A percentile compares a stretch with the other conserved stretches of the same genome.
These are phyloP conservation scores for Oreochromis mossambicus DNA, from an alignment of 2,797 vertebrate species.

Conservation along the genomic window DNA sequence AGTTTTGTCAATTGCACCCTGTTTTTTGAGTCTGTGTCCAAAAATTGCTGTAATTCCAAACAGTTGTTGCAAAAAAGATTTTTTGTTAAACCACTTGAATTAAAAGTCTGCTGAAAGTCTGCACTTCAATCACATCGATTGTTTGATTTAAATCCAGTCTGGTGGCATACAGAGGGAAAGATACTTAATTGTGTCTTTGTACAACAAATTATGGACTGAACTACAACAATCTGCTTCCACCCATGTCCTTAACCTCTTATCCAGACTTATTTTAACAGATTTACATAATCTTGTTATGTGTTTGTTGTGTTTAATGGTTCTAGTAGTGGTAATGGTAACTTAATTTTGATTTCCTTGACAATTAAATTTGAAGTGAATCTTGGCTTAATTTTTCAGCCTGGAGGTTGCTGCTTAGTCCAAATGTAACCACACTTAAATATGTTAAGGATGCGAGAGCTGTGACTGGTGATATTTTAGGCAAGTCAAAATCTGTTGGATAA, in stretches of 20 bases:
- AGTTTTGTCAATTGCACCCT: neutral
- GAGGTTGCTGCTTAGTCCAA: neutral
- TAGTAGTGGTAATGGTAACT: neutral
- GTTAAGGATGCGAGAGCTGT: neutral
- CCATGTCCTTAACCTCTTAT: neutral
- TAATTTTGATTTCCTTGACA: neutral
- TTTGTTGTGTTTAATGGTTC: neutral
- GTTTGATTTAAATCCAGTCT: neutral
- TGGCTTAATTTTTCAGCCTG: neutral
- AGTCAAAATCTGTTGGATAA: neutral
- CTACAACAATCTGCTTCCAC: neutral
- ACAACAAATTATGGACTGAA: neutral
- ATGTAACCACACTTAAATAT: neutral
- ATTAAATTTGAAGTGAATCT: neutral
- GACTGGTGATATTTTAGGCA: neutral
- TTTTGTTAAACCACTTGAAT: neutral
- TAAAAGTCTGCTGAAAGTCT: neutral
- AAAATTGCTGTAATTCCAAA: neutral
- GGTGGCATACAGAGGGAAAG: neutral
- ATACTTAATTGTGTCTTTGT: neutral
- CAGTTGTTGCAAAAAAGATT: neutral
- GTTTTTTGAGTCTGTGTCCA: neutral
- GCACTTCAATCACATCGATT: neutral
- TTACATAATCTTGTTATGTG: neutral
- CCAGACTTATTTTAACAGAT: neutral